Base-by-base conservation (phyloP, 2,797 vertebrate species). In the Meda fulgida region DNA sequence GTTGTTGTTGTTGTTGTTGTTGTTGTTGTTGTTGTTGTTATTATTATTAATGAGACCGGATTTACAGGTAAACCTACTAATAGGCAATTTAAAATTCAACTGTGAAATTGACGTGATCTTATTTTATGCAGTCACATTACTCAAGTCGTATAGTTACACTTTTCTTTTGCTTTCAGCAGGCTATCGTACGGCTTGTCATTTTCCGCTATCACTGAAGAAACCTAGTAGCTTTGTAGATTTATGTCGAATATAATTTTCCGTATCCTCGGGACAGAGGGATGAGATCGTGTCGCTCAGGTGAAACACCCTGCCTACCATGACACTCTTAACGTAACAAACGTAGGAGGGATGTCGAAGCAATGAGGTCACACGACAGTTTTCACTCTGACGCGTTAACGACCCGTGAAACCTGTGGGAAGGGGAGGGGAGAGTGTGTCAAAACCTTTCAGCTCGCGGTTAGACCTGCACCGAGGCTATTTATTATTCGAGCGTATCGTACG, bases 361-460 rank as follows among this genome's bases (percentile, higher is more conserved):
- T 89, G 87, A 86, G 55, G 46, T 89, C 84, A 89, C 86, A 58
- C 58, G 48, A 72, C 48, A 53, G 72, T 58, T 80, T 69, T 82
- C 58, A 21, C 26, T 40, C 36, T 67, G 83, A 84, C 75, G 36
- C 18, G 31, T 51, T 21, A 81, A 81, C 48, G 55, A 72, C 78
- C 79, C 9, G 34, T 70, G 76, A 84, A 70, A 48, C 66, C 16
- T 26, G 51, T 7, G 53, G 21, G 69, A 66, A 82, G 48, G 18
- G 18, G 83, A 65, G 84, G 34, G 60, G 63, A 53, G 85, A 43
- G 19, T n/a, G 55, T 29, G 48, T n/a, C 21, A 69, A 36, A 55
- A 83, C 10, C 13, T 60, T 79, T 88, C 31, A 79, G 21, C 53
- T 46, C 26, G 48, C 18, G 10, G 78, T 18, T 5, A 16, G 21